Evolutionary conservation across 2,888 invertebrate genomes (phyloP), one percentile per base, ranked within the genome.

Genomic region (Luperina testacea): DNA sequence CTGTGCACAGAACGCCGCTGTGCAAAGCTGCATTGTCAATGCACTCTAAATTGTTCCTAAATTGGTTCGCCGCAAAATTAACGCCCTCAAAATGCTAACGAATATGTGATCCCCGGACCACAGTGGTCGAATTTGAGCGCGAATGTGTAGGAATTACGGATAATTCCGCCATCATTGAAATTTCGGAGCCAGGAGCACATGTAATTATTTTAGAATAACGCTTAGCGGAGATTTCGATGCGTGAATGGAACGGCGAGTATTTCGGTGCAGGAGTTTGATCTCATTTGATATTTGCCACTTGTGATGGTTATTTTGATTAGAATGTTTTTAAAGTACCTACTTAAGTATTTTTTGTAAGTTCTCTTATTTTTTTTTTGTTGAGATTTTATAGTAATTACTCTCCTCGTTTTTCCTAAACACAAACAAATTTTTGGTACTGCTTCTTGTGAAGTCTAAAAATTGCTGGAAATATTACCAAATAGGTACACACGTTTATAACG

Each of bases 1-100:
- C 48, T 65, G 70, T 74, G 64, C 80, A 24, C 45, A 59, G 74
- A 42, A 65, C 51, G 67, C 53, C 20, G 6, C 38, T 38, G 38
- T 38, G 38, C 38, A 38, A 57, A 71, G n/a, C 67, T 63, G 74
- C 79, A 85, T 87, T 83, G 84, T 85, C 81, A 83, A 81, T 82
- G 73, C 59, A 78, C 79, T 80, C 77, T 86, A 90, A 91, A 92
- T 90, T 90, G 90, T 87, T 72, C 90, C 82, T 79, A 90, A 91
- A 87, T 92, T 89, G 90, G 90, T 88, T 77, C 81, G 78, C 91
- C 91, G 81, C 91, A 90, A 89, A 91, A 92, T 92, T 90, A 90
- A 91, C 87, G 87, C 86, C 87, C 88, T 84, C 84, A 85, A 90
- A 75, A 90, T 89, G 88, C 90, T 91, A 92, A 92, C 90, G 92